Evolutionary conservation across 2,797 vertebrate species (phyloP).

Genomic region (Cirrhinus mrigala): DNA sequence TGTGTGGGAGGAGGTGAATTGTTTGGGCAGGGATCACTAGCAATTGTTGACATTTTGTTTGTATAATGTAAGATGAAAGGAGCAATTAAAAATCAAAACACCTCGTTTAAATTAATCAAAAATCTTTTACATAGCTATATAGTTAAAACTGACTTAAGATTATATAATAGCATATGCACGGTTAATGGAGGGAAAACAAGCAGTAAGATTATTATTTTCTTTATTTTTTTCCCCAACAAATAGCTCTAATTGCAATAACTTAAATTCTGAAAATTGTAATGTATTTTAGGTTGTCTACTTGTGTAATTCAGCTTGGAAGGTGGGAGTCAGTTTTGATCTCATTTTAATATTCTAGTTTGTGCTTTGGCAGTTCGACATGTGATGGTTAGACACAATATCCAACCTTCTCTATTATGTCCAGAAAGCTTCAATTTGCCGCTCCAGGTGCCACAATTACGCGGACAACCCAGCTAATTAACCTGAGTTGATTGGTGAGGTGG

Average conservation of each 20-base stretch:
- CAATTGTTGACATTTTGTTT: conserved; percentile 36
- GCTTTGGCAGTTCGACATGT: conserved; percentile 5
- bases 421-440: conserved; percentile 85
- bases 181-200: background rate
- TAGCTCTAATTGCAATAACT: background rate
- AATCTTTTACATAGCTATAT: background rate
- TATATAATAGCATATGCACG: background rate
- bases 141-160: background rate
- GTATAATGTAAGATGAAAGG: conserved; percentile 14
- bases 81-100: conserved; percentile 4
- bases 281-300: background rate
- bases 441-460: conserved; percentile 84
- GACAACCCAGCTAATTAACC: conserved; percentile 94
- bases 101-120: background rate
- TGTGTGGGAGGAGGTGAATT: conserved; percentile 22
- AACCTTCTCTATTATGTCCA: conserved; percentile 61
- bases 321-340: background rate
- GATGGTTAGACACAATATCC: conserved; percentile 39
- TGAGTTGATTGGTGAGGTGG: conserved; percentile 87
- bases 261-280: background rate
- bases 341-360: conserved; percentile 50
- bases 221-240: background rate
- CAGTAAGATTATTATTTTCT: background rate
- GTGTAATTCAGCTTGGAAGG: background rate
- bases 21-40: conserved; percentile 33